Base-by-base conservation (phyloP, 2,797 vertebrate genomes). In the Melanotaenia parkinsoni region DNA sequence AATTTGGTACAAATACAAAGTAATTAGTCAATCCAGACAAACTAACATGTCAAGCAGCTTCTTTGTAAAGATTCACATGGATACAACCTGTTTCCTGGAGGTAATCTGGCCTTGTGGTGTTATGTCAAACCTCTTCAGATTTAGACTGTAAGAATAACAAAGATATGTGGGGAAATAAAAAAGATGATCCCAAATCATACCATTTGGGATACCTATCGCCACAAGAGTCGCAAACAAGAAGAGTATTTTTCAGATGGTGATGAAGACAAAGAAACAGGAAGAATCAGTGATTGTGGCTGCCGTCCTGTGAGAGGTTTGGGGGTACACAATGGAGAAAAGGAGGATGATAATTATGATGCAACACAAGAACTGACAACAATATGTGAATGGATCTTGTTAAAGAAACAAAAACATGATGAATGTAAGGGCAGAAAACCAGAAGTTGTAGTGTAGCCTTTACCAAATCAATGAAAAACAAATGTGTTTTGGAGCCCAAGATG, bases 1-100 rank as follows among this genome's bases (percentile, higher is more conserved):
- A 51, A 12, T 24, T 51, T 51, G 22, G 22, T 74, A 69, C 75
- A 79, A 80, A 78, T 32, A 80, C 65, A 79, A 84, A 72, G 69
- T 82, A 76, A 83, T 81, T 76, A 85, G 70, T 40, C 56, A 69
- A 72, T 58, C 62, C 62, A 79, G 63, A 82, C 72, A 58, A 20
- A 37, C 45, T 3, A 64, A 82, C 61, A 51, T 28, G 54, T 60
- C 45, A 37, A 37, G 71, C 57, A 24, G 32, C 54, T 72, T 45
- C 54, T 63, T 43, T 57, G 45, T 47, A 20, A 22, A 20, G 18
- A 32, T 11, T 47, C 18, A n/a, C 75, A 63, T 47, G 58, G 32
- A 66, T 33, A 47, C 45, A 20, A 47, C 20, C 10, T 1, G 10
- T 51, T 51, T 11, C 24, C 50, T 51, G 50, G n/a, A 51, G 50